Conservation (phyloP, 2,888 invertebrate species). For the Nebria salina region DNA sequence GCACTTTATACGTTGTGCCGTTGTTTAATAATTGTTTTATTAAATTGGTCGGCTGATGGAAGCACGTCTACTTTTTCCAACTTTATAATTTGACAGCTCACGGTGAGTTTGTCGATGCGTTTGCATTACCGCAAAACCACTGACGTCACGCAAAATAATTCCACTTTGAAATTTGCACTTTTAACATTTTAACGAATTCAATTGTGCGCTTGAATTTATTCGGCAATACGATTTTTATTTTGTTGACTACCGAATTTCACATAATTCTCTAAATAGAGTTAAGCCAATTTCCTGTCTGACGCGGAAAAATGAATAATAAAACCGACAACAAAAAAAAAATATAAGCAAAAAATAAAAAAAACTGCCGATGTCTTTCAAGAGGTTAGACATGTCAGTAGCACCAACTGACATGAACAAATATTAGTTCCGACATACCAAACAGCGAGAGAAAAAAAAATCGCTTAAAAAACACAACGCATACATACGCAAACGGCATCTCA, state of each 20-base stretch:
- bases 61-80: conserved; percentile 19
- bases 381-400: neutral
- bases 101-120: neutral
- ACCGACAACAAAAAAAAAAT: neutral
- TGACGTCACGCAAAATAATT: too few relatives aligned
- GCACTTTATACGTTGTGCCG: neutral
- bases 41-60: conserved; percentile 36
- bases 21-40: conserved; percentile 38
- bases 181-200: too few relatives aligned
- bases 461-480: neutral
- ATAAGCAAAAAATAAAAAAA: neutral
- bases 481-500: neutral
- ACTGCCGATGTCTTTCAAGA: neutral
- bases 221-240: too few relatives aligned
- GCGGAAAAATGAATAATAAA: neutral
- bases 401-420: conserved; percentile 1
- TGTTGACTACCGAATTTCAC: too few relatives aligned
- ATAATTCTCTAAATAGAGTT: neutral
- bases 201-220: too few relatives aligned
- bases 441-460: neutral
- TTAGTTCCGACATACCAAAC: neutral
- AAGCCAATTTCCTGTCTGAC: neutral
- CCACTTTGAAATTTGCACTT: too few relatives aligned
- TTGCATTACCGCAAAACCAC: neutral
- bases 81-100: conserved; percentile 33